Percentiles rank a stretch among this genome's conserved stretches.
Evolutionary conservation across 2,113 vertebrate species (phyloP).

Genomic region (Macrotis lagotis): DNA sequence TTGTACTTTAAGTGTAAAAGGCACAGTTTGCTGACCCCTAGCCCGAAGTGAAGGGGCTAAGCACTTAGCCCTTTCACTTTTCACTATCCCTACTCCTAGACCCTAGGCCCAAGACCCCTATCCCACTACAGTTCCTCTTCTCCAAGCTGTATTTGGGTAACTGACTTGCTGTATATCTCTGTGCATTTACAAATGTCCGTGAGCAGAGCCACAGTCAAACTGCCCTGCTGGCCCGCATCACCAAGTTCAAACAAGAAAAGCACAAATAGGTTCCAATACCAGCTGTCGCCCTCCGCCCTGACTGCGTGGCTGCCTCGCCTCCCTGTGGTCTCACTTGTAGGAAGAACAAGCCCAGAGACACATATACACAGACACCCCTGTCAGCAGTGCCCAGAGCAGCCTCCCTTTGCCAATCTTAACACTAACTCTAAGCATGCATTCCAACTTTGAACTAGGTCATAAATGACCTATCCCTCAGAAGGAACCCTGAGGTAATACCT

Average conservation of each 20-base stretch:
- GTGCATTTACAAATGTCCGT: neutral
- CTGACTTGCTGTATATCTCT: neutral
- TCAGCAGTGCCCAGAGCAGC: constrained; percentile 54
- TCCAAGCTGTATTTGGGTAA: neutral
- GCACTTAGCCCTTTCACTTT: neutral
- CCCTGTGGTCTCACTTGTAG: constrained; percentile 32
- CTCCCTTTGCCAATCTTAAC: neutral
- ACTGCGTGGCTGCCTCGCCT: constrained; percentile 34
- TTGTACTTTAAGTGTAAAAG: neutral
- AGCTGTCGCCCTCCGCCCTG: constrained; percentile 61
- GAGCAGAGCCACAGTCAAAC: neutral
- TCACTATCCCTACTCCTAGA: no score
- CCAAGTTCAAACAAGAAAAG: neutral
- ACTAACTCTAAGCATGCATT: neutral
- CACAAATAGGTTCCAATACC: neutral
- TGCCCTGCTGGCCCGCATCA: fast-evolving
- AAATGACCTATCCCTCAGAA: neutral
- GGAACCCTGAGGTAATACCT: neutral
- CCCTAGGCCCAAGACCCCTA: no score
- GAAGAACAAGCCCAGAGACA: fast-evolving
- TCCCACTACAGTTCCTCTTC: no score
- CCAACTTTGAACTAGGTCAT: neutral
- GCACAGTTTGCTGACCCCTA: neutral
- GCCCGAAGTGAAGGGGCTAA: neutral
- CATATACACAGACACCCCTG: neutral